Evolutionary conservation across 2,888 invertebrate species (phyloP).

Genomic region (Epistrophe eligans): DNA sequence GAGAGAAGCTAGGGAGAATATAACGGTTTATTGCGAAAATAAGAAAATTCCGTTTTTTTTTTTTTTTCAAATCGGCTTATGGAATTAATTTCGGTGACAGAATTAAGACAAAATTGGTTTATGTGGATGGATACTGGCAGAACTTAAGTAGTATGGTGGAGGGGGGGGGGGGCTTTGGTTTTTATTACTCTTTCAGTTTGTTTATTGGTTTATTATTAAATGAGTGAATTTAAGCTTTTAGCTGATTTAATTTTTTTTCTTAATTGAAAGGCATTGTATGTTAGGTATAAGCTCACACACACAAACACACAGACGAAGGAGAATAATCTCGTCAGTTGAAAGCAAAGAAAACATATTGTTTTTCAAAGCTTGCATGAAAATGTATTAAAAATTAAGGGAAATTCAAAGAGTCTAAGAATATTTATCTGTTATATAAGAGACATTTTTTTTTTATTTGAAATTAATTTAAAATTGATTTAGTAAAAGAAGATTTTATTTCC

Average conservation of each 20-base stretch:
- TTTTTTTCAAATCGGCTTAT: slow-evolving; percentile 60
- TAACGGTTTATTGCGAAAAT: slow-evolving; percentile 59
- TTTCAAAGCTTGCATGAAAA: too few relatives aligned
- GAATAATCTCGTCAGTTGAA: not conserved
- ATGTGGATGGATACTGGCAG: slow-evolving; percentile 26
- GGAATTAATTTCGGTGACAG: slow-evolving; percentile 68
- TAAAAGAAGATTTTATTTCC: too few relatives aligned
- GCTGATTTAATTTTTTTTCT: not conserved
- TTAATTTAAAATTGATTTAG: too few relatives aligned
- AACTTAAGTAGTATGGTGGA: slow-evolving; percentile 19
- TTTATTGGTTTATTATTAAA: slow-evolving; percentile 24
- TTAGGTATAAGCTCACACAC: too few relatives aligned
- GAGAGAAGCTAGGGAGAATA: not conserved
- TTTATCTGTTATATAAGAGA: too few relatives aligned
- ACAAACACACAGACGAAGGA: too few relatives aligned
- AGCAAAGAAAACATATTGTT: not conserved
- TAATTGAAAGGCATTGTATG: not conserved
- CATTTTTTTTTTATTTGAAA: too few relatives aligned
- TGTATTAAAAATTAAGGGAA: too few relatives aligned
- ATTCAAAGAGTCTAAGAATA: too few relatives aligned
- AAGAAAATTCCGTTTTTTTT: slow-evolving; percentile 38
- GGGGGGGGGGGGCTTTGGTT: slow-evolving; percentile 1
- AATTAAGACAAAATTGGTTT: slow-evolving; percentile 62
- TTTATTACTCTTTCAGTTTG: slow-evolving; percentile 20
- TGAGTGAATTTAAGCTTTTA: not conserved